A percentile compares a stretch with the other conserved stretches of the same genome.
Conservation (phyloP, 2,113 vertebrate genomes). For the Oncorhynchus masou region DNA sequence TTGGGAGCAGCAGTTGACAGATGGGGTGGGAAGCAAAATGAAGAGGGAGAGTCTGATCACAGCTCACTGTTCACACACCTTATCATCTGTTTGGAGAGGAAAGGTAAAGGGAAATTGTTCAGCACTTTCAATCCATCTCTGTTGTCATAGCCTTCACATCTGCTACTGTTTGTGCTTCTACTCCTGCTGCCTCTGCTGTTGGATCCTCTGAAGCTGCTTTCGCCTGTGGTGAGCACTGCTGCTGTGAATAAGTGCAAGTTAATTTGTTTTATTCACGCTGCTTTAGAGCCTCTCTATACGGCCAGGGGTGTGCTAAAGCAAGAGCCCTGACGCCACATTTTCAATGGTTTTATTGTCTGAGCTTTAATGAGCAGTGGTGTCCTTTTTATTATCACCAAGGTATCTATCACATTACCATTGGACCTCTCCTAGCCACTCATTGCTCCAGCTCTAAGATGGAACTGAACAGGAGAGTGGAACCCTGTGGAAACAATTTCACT, state of each 20-base stretch:
- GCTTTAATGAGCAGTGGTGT: not conserved
- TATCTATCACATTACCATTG: no score
- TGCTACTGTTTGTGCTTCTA: not conserved
- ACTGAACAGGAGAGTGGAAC: not conserved
- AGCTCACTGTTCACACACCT: not conserved
- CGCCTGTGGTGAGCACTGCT: not conserved
- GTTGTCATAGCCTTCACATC: not conserved
- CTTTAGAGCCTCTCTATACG: not conserved
- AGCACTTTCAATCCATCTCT: slow-evolving; percentile 1
- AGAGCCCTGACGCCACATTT: not conserved
- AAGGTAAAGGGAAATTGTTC: slow-evolving; percentile 1
- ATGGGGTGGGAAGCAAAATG: not conserved
- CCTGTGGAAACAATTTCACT: slow-evolving; percentile 35
- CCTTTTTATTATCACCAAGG: not conserved
- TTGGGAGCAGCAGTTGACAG: not conserved
- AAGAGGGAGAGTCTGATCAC: not conserved
- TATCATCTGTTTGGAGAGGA: not conserved
- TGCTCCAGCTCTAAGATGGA: not conserved
- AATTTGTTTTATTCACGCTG: slow-evolving; percentile 1
- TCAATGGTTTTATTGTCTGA: not conserved
- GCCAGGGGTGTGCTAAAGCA: not conserved
- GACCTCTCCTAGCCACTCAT: not conserved
- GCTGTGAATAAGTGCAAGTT: not conserved
- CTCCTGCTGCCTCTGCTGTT: not conserved
- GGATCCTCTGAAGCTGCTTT: not conserved